Base-by-base conservation (phyloP, 2,797 vertebrate genomes). In the Sebastes matsubarae region DNA sequence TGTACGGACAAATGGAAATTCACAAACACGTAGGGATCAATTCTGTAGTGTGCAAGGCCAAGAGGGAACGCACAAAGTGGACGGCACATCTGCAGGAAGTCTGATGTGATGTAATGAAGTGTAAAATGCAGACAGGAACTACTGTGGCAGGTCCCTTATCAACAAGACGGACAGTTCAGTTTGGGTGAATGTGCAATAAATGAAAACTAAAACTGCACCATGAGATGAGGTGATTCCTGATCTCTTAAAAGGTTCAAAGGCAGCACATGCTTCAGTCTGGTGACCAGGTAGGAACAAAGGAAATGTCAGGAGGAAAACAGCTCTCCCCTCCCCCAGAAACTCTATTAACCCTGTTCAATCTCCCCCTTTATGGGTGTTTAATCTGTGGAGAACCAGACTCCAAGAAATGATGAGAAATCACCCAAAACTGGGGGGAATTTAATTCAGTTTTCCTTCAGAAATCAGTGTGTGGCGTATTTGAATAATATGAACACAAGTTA, bases 251-350 rank as follows among this genome's bases (percentile, higher is more conserved):
- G 12, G 11, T 77, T 74, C 54, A 85, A 52, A 73, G 29, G 16
- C 34, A 76, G 36, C 3, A 81, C 32, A 68, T 20, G 29, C 65
- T 25, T 1, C 6, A 61, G 50, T 60, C 65, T 76, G 78, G 61
- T 74, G 63, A 69, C 75, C 65, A 83, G 60, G 70, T 85, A 66
- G 34, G 63, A 82, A 87, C 78, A 89, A 89, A 84, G 72, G 68
- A 80, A 84, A 77, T 78, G 72, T 65, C 68, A 79, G 60, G 64
- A 50, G 68, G 69, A 46, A 77, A 78, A 72, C 54, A 25, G 57
- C 34, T 61, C 34, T 67, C 79, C 80, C 79, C 74, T 78, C 72
- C 82, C 83, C 68, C 63, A 65, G 52, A 77, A 71, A 69, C 42
- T 58, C 36, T 38, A 24, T 70, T 72, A 67, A 18, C 12, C 36